Percentiles rank a stretch among this genome's conserved stretches.
phyloP scores from a whole-genome alignment of 2,113 vertebrate genomes.

The Elaphurus davidianus region DNA sequence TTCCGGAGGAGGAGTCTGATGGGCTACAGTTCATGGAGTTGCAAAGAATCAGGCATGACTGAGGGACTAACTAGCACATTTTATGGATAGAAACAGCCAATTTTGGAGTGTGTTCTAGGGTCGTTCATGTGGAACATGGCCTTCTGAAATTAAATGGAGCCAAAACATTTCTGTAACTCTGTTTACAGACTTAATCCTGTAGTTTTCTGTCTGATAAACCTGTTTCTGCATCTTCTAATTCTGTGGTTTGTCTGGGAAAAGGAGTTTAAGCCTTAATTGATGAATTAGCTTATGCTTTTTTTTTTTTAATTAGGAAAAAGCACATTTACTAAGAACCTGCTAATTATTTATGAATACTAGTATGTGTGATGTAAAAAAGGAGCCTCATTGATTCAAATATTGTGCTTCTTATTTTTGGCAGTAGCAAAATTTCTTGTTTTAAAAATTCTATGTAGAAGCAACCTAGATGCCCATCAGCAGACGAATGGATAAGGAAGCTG shows the following conservation, averaged over 20 bases:
- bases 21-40: neutral
- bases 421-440: neutral
- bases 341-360: neutral
- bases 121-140: neutral
- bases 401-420: neutral
- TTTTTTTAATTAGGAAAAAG: neutral
- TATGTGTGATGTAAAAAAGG: neutral
- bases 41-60: neutral
- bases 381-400: neutral
- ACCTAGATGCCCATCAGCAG: no score
- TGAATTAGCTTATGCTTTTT: neutral
- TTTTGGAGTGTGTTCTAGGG: neutral
- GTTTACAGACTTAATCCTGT: neutral
- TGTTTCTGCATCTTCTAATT: neutral
- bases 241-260: neutral
- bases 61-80: neutral
- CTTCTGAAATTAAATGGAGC: neutral
- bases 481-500: no score
- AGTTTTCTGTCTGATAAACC: constrained; percentile 8
- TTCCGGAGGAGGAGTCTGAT: neutral
- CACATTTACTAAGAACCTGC: neutral
- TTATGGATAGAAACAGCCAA: neutral
- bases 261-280: neutral
- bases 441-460: neutral
- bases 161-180: neutral